Percentiles rank a stretch among this genome's conserved stretches.
phyloP scores from a whole-genome alignment of 1,140 invertebrate species.

The Cylas formicarius region DNA sequence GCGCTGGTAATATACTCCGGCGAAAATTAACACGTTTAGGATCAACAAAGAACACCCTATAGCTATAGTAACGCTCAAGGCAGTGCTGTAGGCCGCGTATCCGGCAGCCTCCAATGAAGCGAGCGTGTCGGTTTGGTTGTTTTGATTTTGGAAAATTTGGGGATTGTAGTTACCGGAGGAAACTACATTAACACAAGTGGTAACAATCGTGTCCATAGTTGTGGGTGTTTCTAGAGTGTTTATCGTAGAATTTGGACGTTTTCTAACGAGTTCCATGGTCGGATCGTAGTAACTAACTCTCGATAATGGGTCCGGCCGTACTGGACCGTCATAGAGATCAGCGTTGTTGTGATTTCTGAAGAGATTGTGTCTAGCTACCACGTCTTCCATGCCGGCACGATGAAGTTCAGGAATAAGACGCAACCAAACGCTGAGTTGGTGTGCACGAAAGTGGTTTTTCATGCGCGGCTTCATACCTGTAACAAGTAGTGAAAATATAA shows the following conservation, averaged over 20 bases:
- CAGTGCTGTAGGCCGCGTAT: slow-evolving; percentile 73
- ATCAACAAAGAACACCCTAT: slow-evolving; percentile 81
- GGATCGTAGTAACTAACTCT: slow-evolving; percentile 50
- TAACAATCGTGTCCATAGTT: slow-evolving; percentile 50
- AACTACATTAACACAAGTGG: slow-evolving; percentile 51
- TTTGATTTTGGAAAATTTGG: slow-evolving; percentile 50
- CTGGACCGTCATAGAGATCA: slow-evolving; percentile 71
- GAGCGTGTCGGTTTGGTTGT: slow-evolving; percentile 58
- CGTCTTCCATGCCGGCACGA: slow-evolving; percentile 79
- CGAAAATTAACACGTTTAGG: slow-evolving; percentile 79
- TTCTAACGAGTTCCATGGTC: slow-evolving; percentile 50
- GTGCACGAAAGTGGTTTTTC: slow-evolving; percentile 89
- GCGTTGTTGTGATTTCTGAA: slow-evolving; percentile 76
- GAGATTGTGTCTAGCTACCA: slow-evolving; percentile 73
- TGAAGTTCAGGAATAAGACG: slow-evolving; percentile 89
- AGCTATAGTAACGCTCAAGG: slow-evolving; percentile 78
- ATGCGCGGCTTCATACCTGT: slow-evolving; percentile 81
- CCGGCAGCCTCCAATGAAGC: slow-evolving; percentile 72
- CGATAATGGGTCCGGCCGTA: slow-evolving; percentile 68
- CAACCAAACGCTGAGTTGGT: slow-evolving; percentile 90
- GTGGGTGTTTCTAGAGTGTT: slow-evolving; percentile 47
- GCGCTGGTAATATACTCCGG: slow-evolving; percentile 78
- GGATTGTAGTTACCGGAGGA: slow-evolving; percentile 48
- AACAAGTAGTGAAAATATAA: slow-evolving; percentile 36
- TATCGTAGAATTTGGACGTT: slow-evolving; percentile 47